phyloP scores from a whole-genome alignment of 2,888 invertebrate genomes.

The Thymelicus lineola region DNA sequence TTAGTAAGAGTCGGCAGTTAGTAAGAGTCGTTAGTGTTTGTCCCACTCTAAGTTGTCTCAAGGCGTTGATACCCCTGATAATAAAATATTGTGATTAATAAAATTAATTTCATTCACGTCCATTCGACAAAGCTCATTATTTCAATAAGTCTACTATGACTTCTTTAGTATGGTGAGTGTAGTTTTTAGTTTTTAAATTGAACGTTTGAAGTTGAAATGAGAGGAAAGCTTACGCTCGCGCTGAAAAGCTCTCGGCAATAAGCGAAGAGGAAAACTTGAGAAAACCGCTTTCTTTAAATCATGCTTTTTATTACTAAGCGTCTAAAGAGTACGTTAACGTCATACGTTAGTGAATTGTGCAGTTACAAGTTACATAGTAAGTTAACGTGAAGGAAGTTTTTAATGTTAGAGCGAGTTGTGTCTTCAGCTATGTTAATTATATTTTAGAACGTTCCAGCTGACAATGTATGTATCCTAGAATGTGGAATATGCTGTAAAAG shows the following conservation, averaged over 20 bases:
- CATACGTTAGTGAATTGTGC: conserved; percentile 3
- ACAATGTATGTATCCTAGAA: no score
- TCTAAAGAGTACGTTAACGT: conserved; percentile 13
- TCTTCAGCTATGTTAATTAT: not conserved
- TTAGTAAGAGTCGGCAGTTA: no score
- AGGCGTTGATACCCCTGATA: no score
- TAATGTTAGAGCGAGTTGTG: not conserved
- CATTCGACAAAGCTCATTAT: conserved; percentile 3
- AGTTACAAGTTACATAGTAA: conserved; percentile 4
- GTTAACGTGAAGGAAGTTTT: not conserved
- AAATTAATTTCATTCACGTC: not conserved
- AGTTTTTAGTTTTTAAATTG: conserved; percentile 25
- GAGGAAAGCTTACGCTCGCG: conserved; percentile 15
- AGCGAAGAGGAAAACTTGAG: conserved; percentile 22
- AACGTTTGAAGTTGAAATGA: conserved; percentile 24
- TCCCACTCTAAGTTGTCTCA: no score
- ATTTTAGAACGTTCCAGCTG: not conserved
- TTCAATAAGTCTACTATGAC: not conserved
- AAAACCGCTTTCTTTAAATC: conserved; percentile 23
- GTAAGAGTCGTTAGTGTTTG: no score
- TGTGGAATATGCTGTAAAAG: no score
- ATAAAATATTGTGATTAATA: not conserved
- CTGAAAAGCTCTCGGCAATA: conserved; percentile 20
- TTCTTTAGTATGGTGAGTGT: conserved; percentile 7
- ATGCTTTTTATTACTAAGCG: conserved; percentile 18